Evolutionary conservation across 2,888 invertebrate genomes (phyloP).

Genomic region (Agrotis puta): DNA sequence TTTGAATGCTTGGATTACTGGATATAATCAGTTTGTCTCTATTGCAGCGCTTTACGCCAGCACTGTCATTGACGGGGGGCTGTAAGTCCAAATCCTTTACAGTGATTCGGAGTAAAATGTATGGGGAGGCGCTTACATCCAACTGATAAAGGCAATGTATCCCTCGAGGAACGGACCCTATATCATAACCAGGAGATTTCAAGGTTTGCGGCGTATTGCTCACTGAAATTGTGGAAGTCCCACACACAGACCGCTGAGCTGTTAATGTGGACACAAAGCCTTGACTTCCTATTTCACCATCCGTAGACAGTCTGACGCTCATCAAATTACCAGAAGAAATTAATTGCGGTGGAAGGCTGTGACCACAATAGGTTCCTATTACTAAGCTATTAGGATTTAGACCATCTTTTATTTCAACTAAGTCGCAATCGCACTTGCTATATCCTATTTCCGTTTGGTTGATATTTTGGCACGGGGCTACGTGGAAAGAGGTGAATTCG

Average conservation of each 20-base stretch:
- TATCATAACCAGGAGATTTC: constrained; percentile 80
- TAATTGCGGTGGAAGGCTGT: constrained; percentile 89
- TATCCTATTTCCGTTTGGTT: constrained; percentile 83
- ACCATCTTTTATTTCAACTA: constrained; percentile 94
- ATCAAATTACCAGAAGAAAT: constrained; percentile 92
- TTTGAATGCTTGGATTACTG: constrained; percentile 64
- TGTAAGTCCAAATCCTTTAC: constrained; percentile 77
- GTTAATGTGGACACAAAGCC: constrained; percentile 92
- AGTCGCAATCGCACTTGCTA: constrained; percentile 93
- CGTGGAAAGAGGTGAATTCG: constrained; percentile 89
- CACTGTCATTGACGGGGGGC: constrained; percentile 63
- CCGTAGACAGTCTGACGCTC: constrained; percentile 93
- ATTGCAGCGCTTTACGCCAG: constrained; percentile 72
- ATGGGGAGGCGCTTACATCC: constrained; percentile 57
- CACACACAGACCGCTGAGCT: constrained; percentile 83
- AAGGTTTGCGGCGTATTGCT: constrained; percentile 68
- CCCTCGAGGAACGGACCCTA: constrained; percentile 78
- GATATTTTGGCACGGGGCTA: constrained; percentile 84
- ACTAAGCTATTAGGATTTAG: constrained; percentile 92
- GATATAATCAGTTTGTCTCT: constrained; percentile 81
- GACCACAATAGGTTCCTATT: constrained; percentile 94
- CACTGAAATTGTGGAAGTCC: constrained; percentile 70
- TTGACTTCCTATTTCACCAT: constrained; percentile 90
- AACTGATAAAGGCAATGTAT: constrained; percentile 81
- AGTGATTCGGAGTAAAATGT: constrained; percentile 71